A percentile compares a stretch with the other conserved stretches of the same genome.
phyloP scores from a whole-genome alignment of 2,888 invertebrate genomes.

The Drosophila imparisetae region DNA sequence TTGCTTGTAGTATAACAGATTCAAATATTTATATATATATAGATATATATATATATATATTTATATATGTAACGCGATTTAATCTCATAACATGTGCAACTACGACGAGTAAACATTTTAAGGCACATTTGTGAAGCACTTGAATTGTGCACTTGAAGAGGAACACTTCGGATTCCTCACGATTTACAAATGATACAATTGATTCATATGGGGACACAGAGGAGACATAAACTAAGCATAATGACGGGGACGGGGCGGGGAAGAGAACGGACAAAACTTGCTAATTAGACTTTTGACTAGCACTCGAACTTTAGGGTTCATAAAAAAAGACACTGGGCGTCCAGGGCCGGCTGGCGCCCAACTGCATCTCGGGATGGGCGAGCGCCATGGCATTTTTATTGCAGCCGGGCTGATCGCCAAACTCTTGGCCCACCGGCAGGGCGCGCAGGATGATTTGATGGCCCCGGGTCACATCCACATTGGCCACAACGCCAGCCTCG shows the following conservation, averaged over 20 bases:
- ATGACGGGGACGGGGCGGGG: background rate
- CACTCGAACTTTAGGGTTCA: slow-evolving; percentile 62
- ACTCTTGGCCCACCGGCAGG: slow-evolving; percentile 63
- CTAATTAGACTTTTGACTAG: slow-evolving; percentile 45
- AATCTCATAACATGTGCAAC: slow-evolving; percentile 36
- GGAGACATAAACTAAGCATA: slow-evolving; percentile 11
- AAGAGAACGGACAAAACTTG: slow-evolving; percentile 21
- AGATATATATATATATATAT: background rate
- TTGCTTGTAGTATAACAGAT: slow-evolving; percentile 38
- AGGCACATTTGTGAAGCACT: slow-evolving; percentile 45
- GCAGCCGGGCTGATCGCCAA: slow-evolving; percentile 29
- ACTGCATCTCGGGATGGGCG: slow-evolving; percentile 49
- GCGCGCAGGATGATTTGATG: slow-evolving; percentile 82
- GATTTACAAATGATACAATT: slow-evolving; percentile 12
- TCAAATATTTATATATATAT: slow-evolving; percentile 8
- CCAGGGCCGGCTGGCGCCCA: slow-evolving; percentile 68
- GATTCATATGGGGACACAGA: slow-evolving; percentile 4
- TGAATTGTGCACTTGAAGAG: slow-evolving; percentile 18
- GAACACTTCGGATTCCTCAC: slow-evolving; percentile 15
- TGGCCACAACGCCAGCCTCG: slow-evolving; percentile 79
- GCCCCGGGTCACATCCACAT: slow-evolving; percentile 73
- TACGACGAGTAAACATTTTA: slow-evolving; percentile 34
- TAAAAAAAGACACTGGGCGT: slow-evolving; percentile 77
- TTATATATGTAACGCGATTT: background rate
- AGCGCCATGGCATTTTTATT: slow-evolving; percentile 26